A percentile compares a stretch with the other conserved stretches of the same genome.
phyloP scores from a whole-genome alignment of 2,888 invertebrate genomes.

The Microchrysa polita region DNA sequence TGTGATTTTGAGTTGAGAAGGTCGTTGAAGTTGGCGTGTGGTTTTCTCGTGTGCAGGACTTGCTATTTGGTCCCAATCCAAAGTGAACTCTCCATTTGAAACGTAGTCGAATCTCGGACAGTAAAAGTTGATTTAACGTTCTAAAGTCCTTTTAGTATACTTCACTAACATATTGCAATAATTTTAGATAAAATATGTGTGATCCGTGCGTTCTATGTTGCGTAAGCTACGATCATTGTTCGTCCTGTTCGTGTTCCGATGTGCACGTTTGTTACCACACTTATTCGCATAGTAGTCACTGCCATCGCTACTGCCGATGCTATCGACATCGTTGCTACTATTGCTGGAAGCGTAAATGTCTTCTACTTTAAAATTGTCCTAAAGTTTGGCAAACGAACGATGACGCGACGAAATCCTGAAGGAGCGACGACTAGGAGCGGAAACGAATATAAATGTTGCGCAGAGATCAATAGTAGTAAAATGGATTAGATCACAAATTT shows the following conservation, averaged over 20 bases:
- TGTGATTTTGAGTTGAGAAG: conserved; percentile 23
- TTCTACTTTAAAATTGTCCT: conserved; percentile 30
- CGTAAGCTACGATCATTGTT: conserved; percentile 32
- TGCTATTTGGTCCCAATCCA: not conserved
- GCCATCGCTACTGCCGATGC: conserved; percentile 37
- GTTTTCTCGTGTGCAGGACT: not conserved
- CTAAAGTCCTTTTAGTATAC: not conserved
- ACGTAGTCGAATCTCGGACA: not conserved
- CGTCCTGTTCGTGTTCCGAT: conserved; percentile 32
- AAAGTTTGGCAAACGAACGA: conserved; percentile 6
- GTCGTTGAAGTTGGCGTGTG: not conserved
- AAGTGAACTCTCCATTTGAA: not conserved
- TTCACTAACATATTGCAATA: not conserved
- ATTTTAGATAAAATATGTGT: conserved; percentile 28
- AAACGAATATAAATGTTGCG: not conserved
- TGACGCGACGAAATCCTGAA: not conserved
- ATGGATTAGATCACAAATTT: conserved; percentile 3
- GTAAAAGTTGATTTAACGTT: not conserved
- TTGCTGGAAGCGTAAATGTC: conserved; percentile 38
- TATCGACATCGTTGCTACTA: conserved; percentile 40
- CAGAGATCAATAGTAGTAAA: conserved; percentile 13
- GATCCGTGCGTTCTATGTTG: conserved; percentile 33
- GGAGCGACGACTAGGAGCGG: not conserved
- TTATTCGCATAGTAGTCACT: conserved; percentile 27
- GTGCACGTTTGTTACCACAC: conserved; percentile 31